These are phyloP conservation scores for Dolichomitus sp. DNA, from an alignment of 2,888 invertebrate genomes.

Conservation along the genomic window DNA sequence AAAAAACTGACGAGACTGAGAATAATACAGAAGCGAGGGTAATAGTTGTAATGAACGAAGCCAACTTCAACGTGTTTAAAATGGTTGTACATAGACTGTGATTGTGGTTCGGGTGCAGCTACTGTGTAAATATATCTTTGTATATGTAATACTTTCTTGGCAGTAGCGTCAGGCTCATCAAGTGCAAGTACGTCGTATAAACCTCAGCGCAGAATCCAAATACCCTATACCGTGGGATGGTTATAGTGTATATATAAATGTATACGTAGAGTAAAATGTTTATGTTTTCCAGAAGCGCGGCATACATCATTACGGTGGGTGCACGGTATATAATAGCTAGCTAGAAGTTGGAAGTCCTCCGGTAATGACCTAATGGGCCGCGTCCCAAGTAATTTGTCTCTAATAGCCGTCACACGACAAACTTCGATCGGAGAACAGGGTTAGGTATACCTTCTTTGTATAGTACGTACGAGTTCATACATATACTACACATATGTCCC, in stretches of 20 bases:
- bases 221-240: neutral
- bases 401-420: slow-evolving; percentile 51
- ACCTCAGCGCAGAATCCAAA: slow-evolving; percentile 18
- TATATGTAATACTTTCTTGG: slow-evolving; percentile 38
- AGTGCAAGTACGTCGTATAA: slow-evolving; percentile 44
- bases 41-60: slow-evolving; percentile 17
- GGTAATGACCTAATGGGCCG: slow-evolving; percentile 47
- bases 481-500: neutral
- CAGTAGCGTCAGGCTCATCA: slow-evolving; percentile 33
- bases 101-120: neutral
- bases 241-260: slow-evolving; percentile 13
- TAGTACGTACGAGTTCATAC: neutral
- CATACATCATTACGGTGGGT: slow-evolving; percentile 20
- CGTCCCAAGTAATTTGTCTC: slow-evolving; percentile 47
- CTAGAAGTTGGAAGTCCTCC: slow-evolving; percentile 20
- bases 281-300: slow-evolving; percentile 34
- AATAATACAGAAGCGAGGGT: slow-evolving; percentile 11
- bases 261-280: slow-evolving; percentile 31
- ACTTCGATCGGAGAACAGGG: slow-evolving; percentile 48
- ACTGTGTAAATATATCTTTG: slow-evolving; percentile 1
- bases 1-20: neutral
- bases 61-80: slow-evolving; percentile 7
- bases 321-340: neutral
- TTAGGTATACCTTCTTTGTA: neutral
- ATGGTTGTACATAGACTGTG: neutral